Base-by-base conservation (phyloP, 2,888 invertebrate genomes). In the Eilema caniola region DNA sequence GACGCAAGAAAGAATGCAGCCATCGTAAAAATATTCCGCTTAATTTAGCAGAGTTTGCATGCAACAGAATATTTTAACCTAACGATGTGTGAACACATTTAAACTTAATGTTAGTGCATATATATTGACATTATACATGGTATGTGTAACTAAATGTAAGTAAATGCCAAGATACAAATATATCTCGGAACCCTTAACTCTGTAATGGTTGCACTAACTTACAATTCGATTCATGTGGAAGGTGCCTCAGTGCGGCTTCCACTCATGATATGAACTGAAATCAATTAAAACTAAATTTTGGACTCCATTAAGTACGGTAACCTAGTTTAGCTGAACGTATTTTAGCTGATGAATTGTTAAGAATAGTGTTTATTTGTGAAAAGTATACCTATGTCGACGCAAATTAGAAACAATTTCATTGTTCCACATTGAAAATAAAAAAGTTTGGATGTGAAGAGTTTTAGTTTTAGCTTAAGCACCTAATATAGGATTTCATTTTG, bases 51-150 rank as follows among this genome's bases (percentile, higher is more conserved):
- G 41, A 24, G 24, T 61, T 14, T 23, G 37, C 47, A 8, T 53
- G 10, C 20, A 8, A 53, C n/a, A 53, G 24, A 53, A 53, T 66
- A 59, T 37, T 59, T 33, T 28, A 11, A 28, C 31, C 31, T 31
- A 61, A 61, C 31, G 60, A 61, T 61, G 60, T 61, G 60, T 61
- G 31, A 31, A 31, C 16, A 61, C 28, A 61, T 61, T 61, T n/a
- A 53, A 53, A 61, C 16, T 7, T 53, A 25, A n/a, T 25, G 47
- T 56, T 64, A 64, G 28, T 56, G 28, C n/a, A 28, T n/a, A 61
- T 28, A 61, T 31, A 61, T n/a, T n/a, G n/a, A n/a, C 5, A 60
- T 7, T 47, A 53, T 53, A n/a, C 20, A 47, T n/a, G 8, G 53
- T 53, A 53, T 47, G 20, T 47, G 47, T 47, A 47, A 47, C 47